Evolutionary conservation across 2,888 invertebrate genomes (phyloP).

Genomic region (Cheilosia vulpina): DNA sequence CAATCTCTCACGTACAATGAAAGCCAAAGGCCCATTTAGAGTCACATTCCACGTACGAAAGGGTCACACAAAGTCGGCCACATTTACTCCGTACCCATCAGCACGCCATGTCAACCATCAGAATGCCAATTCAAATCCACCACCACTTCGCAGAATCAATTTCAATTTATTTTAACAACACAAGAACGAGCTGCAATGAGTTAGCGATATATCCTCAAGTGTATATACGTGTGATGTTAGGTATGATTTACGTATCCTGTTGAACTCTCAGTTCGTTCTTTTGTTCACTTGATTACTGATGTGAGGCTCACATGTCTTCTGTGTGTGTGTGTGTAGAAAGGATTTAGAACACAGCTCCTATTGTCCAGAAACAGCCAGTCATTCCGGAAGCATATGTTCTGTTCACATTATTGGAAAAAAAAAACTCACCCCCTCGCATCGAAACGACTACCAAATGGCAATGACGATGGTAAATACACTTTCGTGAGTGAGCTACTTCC

Average conservation of each 20-base stretch:
- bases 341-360: constrained; percentile 36
- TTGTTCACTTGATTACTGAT: constrained; percentile 54
- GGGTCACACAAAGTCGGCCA: constrained; percentile 5
- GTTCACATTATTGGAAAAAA: not conserved
- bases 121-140: not conserved
- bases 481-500: constrained; percentile 10
- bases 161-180: constrained; percentile 60
- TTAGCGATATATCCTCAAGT: constrained; percentile 26
- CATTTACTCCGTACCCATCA: constrained; percentile 19
- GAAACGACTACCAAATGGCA: constrained; percentile 16
- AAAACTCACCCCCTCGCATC: constrained; percentile 15
- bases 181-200: constrained; percentile 14
- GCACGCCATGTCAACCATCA: constrained; percentile 21
- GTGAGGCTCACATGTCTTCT: not conserved
- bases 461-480: not conserved
- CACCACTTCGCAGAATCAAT: constrained; percentile 49
- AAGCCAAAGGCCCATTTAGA: constrained; percentile 30
- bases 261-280: constrained; percentile 35
- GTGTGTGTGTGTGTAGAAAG: constrained; percentile 18
- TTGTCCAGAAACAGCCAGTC: constrained; percentile 56
- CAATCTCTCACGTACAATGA: constrained; percentile 38
- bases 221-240: constrained; percentile 38
- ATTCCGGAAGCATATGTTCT: constrained; percentile 63
- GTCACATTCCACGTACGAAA: constrained; percentile 12
- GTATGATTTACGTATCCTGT: constrained; percentile 47